Conservation (phyloP, 2,888 invertebrate species). For the Erebia epiphron region DNA sequence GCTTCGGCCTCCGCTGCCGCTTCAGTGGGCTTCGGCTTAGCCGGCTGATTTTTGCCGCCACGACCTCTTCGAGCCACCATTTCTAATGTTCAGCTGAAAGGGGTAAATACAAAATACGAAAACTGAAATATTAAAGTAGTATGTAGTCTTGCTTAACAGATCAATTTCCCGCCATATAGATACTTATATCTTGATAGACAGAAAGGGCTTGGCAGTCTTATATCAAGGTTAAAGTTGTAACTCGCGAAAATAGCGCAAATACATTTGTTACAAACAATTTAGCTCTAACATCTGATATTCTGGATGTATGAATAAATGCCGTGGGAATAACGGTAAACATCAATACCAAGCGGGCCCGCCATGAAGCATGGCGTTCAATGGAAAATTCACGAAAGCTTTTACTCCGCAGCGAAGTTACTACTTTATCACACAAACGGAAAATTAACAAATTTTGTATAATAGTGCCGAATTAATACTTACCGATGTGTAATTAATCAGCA, state of each 20-base stretch:
- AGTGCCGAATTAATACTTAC: conserved; percentile 45
- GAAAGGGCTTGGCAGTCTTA: conserved; percentile 59
- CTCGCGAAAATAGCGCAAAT: conserved; percentile 53
- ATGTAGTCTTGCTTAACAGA: conserved; percentile 1
- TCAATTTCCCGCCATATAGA: conserved; percentile 65
- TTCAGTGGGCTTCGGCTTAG: conserved; percentile 55
- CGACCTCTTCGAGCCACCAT: conserved; percentile 79
- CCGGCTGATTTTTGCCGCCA: conserved; percentile 69
- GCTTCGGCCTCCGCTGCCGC: conserved; percentile 32
- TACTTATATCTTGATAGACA: conserved; percentile 40
- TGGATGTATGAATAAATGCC: not conserved
- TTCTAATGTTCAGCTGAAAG: conserved; percentile 44
- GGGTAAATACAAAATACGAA: conserved; percentile 1
- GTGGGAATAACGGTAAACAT: conserved; percentile 58
- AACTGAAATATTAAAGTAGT: conserved; percentile 4
- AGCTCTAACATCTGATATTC: not conserved
- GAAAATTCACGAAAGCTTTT: conserved; percentile 64
- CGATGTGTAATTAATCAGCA: conserved; percentile 25
- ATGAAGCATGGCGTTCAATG: conserved; percentile 73
- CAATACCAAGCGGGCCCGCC: conserved; percentile 63
- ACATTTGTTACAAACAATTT: not conserved
- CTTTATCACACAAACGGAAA: conserved; percentile 10
- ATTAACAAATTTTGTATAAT: conserved; percentile 1
- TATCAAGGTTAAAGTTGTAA: conserved; percentile 65
- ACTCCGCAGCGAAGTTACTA: conserved; percentile 33